phyloP scores from a whole-genome alignment of 2,797 vertebrate genomes.

The Cetoscarus ocellatus region DNA sequence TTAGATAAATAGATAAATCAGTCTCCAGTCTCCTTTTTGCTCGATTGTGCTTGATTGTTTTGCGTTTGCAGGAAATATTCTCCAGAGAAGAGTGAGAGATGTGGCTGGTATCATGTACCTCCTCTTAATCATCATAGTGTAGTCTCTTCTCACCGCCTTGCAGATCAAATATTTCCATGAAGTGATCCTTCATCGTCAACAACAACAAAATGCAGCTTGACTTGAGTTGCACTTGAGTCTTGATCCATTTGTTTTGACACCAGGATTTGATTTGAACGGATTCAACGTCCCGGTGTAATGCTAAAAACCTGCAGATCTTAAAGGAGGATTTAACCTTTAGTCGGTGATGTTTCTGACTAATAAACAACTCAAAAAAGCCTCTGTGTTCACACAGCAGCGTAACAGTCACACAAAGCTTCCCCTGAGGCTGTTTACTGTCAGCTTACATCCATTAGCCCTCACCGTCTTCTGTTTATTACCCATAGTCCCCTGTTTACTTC shows the following conservation, averaged over 20 bases:
- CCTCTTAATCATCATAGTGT: too few relatives aligned
- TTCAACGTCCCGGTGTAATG: background rate
- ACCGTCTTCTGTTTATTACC: conserved; percentile 7
- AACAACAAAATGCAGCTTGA: background rate
- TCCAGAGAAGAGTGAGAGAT: too few relatives aligned
- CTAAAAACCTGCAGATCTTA: conserved; percentile 1
- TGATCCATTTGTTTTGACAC: background rate
- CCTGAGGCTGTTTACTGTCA: conserved; percentile 36
- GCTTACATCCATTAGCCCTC: conserved; percentile 12
- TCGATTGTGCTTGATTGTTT: too few relatives aligned
- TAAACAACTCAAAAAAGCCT: conserved; percentile 1
- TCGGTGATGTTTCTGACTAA: conserved; percentile 10
- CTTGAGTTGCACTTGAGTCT: background rate
- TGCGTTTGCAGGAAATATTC: too few relatives aligned
- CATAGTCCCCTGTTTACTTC: background rate
- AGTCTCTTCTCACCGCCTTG: too few relatives aligned
- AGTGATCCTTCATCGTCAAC: too few relatives aligned
- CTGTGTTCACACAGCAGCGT: conserved; percentile 1
- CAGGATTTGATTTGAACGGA: background rate
- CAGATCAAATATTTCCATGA: too few relatives aligned
- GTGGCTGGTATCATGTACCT: too few relatives aligned
- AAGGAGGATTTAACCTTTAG: conserved; percentile 6
- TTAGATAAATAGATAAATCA: too few relatives aligned
- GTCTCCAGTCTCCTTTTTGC: too few relatives aligned
- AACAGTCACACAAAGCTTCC: conserved; percentile 8